Conservation (phyloP, 2,888 invertebrate species). For the Spilarctia lutea region DNA sequence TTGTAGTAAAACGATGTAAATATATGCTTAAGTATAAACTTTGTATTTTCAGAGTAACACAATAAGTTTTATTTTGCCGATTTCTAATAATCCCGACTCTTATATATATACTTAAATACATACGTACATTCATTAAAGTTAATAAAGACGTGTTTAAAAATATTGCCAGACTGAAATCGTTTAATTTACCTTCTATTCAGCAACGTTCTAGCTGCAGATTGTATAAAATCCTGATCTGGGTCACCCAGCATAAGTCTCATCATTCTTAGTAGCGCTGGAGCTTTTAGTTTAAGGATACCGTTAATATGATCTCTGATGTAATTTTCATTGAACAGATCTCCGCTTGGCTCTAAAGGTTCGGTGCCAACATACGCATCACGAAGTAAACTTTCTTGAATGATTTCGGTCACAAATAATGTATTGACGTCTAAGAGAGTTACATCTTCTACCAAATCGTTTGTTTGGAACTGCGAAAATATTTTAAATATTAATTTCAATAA, state of each 20-base stretch:
- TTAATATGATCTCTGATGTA: constrained; percentile 62
- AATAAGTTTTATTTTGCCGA: too few species aligned
- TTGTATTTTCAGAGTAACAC: too few species aligned
- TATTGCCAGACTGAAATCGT: not conserved
- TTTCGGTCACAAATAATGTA: constrained; percentile 72
- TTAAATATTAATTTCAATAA: not conserved
- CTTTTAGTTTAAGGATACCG: constrained; percentile 69
- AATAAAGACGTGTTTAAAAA: not conserved
- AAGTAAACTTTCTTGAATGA: constrained; percentile 76
- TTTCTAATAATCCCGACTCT: too few species aligned
- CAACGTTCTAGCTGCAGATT: constrained; percentile 60
- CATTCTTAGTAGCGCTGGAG: constrained; percentile 74
- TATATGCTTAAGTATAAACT: too few species aligned
- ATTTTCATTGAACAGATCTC: constrained; percentile 61
- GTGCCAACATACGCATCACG: constrained; percentile 63
- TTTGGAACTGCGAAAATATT: constrained; percentile 63
- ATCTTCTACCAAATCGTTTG: constrained; percentile 46
- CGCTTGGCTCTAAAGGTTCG: constrained; percentile 54
- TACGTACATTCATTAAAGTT: too few species aligned
- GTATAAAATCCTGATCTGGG: constrained; percentile 62
- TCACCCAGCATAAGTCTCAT: constrained; percentile 61
- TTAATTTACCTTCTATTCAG: constrained; percentile 61
- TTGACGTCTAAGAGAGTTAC: constrained; percentile 67
- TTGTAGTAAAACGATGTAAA: too few species aligned
- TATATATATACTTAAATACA: too few species aligned